These are phyloP conservation scores for Cettia cetti DNA, from an alignment of 2,113 vertebrate genomes.

Conservation along the genomic window DNA sequence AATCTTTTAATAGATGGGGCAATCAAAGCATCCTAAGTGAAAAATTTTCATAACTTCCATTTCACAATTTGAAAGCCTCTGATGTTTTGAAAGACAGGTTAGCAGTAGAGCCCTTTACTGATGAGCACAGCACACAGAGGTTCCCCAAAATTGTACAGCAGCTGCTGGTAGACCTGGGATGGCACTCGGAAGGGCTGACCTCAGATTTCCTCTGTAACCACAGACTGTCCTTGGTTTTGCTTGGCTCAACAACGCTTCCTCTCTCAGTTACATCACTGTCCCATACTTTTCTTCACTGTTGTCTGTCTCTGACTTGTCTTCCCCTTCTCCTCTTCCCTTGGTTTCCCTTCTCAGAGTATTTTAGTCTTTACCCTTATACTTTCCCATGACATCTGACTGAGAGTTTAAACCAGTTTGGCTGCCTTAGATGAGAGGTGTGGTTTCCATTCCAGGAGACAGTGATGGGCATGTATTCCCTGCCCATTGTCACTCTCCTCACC, in stretches of 20 bases:
- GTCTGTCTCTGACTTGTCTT: not conserved
- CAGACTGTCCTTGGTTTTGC: not conserved
- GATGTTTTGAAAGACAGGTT: not conserved
- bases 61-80: not conserved
- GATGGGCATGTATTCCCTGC: not conserved
- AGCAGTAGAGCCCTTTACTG: not conserved
- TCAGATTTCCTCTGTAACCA: not conserved
- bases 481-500: not conserved
- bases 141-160: not conserved
- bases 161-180: not conserved
- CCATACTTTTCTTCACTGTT: not conserved
- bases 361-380: not conserved
- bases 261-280: not conserved
- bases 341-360: not conserved
- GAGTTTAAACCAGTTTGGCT: not conserved
- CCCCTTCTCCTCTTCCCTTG: not conserved
- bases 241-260: not conserved
- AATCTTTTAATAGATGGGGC: not conserved
- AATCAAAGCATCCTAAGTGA: not conserved
- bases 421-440: not conserved
- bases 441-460: not conserved
- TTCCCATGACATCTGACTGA: not conserved
- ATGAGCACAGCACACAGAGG: rapidly evolving
- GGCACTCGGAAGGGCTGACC: not conserved
- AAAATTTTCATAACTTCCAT: not conserved